phyloP scores from a whole-genome alignment of 2,888 invertebrate genomes.

The Leucania comma region DNA sequence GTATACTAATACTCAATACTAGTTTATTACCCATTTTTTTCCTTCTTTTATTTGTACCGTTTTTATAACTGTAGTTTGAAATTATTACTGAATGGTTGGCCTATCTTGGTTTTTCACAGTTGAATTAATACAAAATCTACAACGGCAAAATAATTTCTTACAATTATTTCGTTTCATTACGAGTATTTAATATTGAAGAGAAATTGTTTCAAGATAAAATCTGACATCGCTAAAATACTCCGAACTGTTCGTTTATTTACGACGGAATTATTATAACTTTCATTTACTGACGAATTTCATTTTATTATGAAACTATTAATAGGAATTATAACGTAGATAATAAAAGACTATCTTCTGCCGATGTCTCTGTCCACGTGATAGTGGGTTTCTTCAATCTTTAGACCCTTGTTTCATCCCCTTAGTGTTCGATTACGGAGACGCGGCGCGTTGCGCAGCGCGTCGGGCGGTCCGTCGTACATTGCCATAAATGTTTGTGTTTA shows the following conservation, averaged over 20 bases:
- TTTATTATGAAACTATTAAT: slow-evolving; percentile 1
- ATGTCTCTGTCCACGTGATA: no score
- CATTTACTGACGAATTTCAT: slow-evolving; percentile 1
- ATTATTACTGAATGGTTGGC: slow-evolving; percentile 4
- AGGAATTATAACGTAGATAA: neutral
- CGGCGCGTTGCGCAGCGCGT: no score
- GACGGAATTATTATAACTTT: slow-evolving; percentile 21
- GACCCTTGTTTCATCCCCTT: no score
- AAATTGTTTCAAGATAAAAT: slow-evolving; percentile 32
- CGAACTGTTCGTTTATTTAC: neutral
- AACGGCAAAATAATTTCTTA: slow-evolving; percentile 28
- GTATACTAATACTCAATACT: no score
- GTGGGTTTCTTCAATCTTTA: no score
- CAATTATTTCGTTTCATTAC: slow-evolving; percentile 39
- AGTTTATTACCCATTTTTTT: no score
- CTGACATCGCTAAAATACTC: slow-evolving; percentile 19
- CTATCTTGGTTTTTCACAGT: slow-evolving; percentile 11
- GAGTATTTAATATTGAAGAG: slow-evolving; percentile 32
- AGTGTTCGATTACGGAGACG: no score
- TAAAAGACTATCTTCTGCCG: no score
- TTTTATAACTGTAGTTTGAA: neutral
- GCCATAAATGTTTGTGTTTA: no score
- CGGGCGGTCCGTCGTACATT: no score
- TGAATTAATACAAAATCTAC: slow-evolving; percentile 37
- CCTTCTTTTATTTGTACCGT: no score